phyloP scores from a whole-genome alignment of 2,113 vertebrate species.

The Odobenus rosmarus region DNA sequence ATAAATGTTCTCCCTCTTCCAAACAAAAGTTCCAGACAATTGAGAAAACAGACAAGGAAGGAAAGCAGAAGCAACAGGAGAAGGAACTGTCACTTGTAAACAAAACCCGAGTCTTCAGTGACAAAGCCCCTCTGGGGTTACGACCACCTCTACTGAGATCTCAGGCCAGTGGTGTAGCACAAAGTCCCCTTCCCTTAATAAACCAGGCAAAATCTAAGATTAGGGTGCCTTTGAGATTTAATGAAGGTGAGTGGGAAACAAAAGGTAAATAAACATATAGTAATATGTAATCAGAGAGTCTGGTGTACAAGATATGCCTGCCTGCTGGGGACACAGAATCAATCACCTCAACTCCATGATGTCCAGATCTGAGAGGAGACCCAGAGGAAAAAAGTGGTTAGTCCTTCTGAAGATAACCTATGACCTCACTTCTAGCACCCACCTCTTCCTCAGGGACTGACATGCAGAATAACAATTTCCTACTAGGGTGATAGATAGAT shows the following conservation, averaged over 20 bases:
- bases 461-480: background rate
- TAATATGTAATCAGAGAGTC: background rate
- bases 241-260: background rate
- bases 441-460: background rate
- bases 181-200: background rate
- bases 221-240: background rate
- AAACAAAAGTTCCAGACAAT: background rate
- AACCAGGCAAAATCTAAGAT: background rate
- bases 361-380: background rate
- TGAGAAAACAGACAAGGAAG: background rate
- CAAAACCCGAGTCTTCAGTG: background rate
- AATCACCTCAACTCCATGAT: background rate
- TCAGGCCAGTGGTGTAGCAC: background rate
- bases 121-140: background rate
- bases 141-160: too few species aligned
- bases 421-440: background rate
- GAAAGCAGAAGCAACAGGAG: background rate
- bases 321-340: background rate
- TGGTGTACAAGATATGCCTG: background rate
- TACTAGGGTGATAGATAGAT: background rate
- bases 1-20: background rate
- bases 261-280: background rate
- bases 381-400: background rate
- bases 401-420: background rate
- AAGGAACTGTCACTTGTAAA: background rate